Conservation (phyloP, 2,113 vertebrate genomes). For the Lagenorhynchus albirostris region DNA sequence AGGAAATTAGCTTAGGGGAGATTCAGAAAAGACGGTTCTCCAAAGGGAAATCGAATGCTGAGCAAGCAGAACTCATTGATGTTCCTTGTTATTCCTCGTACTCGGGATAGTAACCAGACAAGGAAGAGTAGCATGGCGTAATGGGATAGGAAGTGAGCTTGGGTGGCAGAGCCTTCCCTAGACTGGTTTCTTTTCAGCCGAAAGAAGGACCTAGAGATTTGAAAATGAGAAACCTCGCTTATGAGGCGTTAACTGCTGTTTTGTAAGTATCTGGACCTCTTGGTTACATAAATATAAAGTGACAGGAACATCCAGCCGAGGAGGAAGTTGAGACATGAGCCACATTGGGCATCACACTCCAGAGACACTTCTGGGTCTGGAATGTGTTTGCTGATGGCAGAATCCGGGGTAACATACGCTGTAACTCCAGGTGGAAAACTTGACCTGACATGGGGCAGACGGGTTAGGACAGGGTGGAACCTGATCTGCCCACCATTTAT, state of each 20-base stretch:
- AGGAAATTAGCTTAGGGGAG: no score
- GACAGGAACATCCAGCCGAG: fast-evolving
- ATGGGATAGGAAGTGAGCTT: background rate
- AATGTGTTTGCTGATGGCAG: background rate
- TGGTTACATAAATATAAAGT: fast-evolving
- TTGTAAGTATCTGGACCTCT: background rate
- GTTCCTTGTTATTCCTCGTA: fast-evolving
- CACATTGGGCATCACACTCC: fast-evolving
- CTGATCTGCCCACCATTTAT: background rate
- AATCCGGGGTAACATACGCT: fast-evolving
- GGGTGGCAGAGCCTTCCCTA: fast-evolving
- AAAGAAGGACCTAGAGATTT: background rate
- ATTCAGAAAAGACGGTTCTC: fast-evolving
- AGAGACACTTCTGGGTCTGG: no score
- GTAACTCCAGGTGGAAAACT: background rate
- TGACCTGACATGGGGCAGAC: background rate
- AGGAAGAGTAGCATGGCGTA: background rate
- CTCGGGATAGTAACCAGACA: background rate
- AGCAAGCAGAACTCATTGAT: background rate
- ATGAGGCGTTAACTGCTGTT: no score
- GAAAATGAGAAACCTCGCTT: background rate
- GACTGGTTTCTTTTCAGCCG: background rate
- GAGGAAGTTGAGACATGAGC: background rate
- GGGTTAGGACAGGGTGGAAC: fast-evolving
- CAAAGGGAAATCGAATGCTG: fast-evolving